phyloP scores from a whole-genome alignment of 2,113 vertebrate species.

The Gnathonemus echidnorhynchus region DNA sequence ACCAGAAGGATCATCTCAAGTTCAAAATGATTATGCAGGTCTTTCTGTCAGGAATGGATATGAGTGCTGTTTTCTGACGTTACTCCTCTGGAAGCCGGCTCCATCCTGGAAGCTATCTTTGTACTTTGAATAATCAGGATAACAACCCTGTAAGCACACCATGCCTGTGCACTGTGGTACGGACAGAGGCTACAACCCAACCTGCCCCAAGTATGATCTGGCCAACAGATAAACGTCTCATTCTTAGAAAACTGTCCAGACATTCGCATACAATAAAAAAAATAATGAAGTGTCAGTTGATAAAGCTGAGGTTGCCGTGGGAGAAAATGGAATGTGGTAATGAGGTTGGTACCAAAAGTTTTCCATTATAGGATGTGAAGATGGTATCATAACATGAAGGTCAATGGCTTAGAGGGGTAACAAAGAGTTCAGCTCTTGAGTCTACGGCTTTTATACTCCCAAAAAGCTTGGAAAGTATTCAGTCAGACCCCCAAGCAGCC shows the following conservation, averaged over 20 bases:
- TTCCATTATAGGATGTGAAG: not conserved
- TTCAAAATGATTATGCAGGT: conserved; percentile 3
- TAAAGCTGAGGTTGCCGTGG: not conserved
- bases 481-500: not conserved
- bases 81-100: not conserved
- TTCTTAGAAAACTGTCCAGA: not conserved
- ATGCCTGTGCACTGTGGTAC: not conserved
- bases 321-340: conserved; percentile 6
- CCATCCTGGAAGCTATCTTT: not conserved
- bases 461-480: not conserved
- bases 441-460: not conserved
- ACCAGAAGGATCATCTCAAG: conserved; percentile 1
- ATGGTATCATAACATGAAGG: conserved; percentile 10
- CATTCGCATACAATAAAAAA: not conserved
- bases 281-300: conserved; percentile 15
- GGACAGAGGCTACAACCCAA: not conserved
- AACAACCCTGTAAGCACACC: not conserved
- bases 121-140: not conserved
- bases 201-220: not conserved
- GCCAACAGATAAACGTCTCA: not conserved
- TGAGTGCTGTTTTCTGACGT: not conserved
- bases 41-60: conserved; percentile 4
- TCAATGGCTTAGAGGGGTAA: not conserved
- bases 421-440: not conserved
- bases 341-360: conserved; percentile 8